Conservation (phyloP, 35 echinoderm and acorn worm genomes). For the Ptychodera flava region DNA sequence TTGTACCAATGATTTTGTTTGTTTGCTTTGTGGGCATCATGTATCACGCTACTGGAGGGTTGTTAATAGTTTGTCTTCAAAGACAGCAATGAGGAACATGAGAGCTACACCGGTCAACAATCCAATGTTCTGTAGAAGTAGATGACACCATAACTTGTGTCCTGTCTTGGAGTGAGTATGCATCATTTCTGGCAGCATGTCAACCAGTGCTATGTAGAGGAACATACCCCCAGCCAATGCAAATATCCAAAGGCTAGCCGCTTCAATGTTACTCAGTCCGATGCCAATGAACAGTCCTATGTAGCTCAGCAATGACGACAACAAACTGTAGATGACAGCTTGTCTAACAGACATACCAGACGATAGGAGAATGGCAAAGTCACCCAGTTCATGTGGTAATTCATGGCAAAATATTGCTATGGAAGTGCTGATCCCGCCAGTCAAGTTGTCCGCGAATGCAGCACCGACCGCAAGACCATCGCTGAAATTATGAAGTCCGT, state of each 20-base stretch:
- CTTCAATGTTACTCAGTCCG: neutral
- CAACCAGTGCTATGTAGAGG: conserved; percentile 20
- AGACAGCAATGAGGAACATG: conserved; percentile 63
- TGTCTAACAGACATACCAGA: conserved; percentile 87
- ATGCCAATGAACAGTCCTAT: conserved; percentile 73
- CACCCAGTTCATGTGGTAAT: conserved; percentile 88
- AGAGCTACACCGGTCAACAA: conserved; percentile 37
- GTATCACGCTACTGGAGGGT: no score
- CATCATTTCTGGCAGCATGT: no score
- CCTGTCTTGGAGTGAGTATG: no score
- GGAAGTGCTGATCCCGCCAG: conserved; percentile 54
- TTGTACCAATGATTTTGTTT: no score
- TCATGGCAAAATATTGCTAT: conserved; percentile 87
- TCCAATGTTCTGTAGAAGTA: conserved; percentile 46
- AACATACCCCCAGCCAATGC: conserved; percentile 24
- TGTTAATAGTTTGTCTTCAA: conserved; percentile 39
- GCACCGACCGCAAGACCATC: conserved; percentile 87
- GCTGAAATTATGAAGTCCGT: conserved; percentile 74
- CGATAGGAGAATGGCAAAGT: conserved; percentile 83
- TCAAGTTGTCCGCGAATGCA: conserved; percentile 51
- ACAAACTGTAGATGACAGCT: conserved; percentile 48
- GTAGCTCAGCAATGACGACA: conserved; percentile 82
- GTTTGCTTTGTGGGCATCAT: no score
- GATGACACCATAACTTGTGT: no score
- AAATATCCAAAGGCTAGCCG: conserved; percentile 28